Evolutionary conservation across 2,797 vertebrate genomes (phyloP), one percentile per base, ranked within the genome.

Genomic region (Phalanger gymnotis): DNA sequence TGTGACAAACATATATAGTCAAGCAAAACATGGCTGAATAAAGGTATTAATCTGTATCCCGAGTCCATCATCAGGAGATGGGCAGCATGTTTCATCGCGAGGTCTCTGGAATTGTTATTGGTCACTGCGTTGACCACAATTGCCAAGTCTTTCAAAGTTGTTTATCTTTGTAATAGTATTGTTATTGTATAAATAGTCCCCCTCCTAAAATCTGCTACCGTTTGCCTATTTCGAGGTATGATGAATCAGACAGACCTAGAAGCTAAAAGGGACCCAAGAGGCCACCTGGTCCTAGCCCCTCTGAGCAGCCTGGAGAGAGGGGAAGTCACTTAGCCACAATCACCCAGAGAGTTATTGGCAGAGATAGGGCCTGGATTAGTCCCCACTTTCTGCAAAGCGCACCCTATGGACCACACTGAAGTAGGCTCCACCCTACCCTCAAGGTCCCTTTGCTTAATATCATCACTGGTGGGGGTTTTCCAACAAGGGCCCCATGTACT

Each of bases 371-470:
- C n/a, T 22, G 2, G 53, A 5, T 0, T 53, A 56, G 0, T 13
- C 16, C 93, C n/a, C 34, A 51, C 34, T 81, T 34, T 53, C 73
- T 90, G 34, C 0, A 0, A 56, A 55, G 19, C 19, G 54, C 93
- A 58, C 31, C 53, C 54, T 90, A 52, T 0, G 53, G 22, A 51
- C 30, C 52, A 53, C 14, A n/a, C 5, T 58, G 0, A 9, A 2
- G 54, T 7, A 11, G 7, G n/a, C 12, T 52, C 66, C 14, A 14
- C 53, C 34, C 54, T 61, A 61, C 22, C 28, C 87, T 9, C 10
- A 3, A 25, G 56, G 51, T 57, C 27, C 27, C 56, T 89, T 14
- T 61, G 87, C n/a, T 31, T 56, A 40, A 91, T 53, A 92, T 53
- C 6, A 34, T 53, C 31, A 54, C 81, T 47, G n/a, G 30, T 0